Evolutionary conservation across 2,113 vertebrate genomes (phyloP), one percentile per base, ranked within the genome.

Genomic region (Lagenorhynchus albirostris): DNA sequence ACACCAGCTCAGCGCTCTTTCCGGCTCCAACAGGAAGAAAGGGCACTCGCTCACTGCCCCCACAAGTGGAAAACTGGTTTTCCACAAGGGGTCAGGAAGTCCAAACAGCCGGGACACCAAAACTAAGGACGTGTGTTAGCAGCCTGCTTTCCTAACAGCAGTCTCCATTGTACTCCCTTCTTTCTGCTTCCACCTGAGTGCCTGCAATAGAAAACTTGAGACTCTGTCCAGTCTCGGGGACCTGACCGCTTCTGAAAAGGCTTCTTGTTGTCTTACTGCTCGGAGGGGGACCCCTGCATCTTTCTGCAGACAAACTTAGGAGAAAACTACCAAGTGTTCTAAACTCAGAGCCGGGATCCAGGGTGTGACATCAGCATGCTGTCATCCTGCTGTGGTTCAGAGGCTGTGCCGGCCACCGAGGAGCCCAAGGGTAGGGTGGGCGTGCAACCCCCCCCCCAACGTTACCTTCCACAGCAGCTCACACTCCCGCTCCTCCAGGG

Each of bases 381-480:
- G 6, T 0, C 12, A 18, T 9, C 15, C 18, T 20, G n/a, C 3
- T 0, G 6, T 2, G 62, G 70, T 9, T 33, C 76, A 18, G 73
- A 50, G 73, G 73, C 17, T 15, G 10, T 0, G 23, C 14, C 0
- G 4, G 73, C 44, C 17, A 1, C 76, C 3, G 7, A 3, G 26
- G 25, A 6, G 65, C n/a, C n/a, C 70, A 1, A 0, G 33, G 0
- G 25, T 14, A 11, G 14, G 38, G 15, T 3, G 8, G 58, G 15
- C 2, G 0, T 53, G 53, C 50, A 53, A 53, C 5, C 1, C 53
- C 20, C 55, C 18, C 1, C 5, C 15, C 17, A 25, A 25, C 4
- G 92, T 97, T 99, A 99, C 99, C 99, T 99, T 99, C 99, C 99
- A 99, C 18, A 99, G 98, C 93, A 99, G 99, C 98, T 99, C 99